Evolutionary conservation across 2,797 vertebrate genomes (phyloP).

Genomic region (Hydrolagus colliei): DNA sequence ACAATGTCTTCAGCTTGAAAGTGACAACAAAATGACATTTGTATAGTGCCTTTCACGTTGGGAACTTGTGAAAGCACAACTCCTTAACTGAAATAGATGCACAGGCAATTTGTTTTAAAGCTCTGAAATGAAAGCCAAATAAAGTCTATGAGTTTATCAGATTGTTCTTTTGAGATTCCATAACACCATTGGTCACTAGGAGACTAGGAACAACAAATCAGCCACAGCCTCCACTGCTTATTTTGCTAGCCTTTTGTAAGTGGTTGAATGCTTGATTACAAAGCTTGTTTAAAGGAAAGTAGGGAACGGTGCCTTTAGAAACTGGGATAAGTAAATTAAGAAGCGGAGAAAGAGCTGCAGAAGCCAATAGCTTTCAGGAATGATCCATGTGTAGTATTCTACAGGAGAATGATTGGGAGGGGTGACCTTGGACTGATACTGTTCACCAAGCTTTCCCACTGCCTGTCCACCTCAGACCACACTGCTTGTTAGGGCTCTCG

Average conservation of each 20-base stretch:
- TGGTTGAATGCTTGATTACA: neutral
- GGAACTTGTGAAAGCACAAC: neutral
- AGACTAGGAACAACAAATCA: neutral
- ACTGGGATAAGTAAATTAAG: neutral
- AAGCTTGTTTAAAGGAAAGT: neutral
- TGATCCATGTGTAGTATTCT: no score
- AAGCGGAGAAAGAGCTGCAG: neutral
- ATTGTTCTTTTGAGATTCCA: neutral
- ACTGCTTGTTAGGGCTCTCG: no score
- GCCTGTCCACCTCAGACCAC: no score
- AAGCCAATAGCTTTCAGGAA: no score
- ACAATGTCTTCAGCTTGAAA: neutral
- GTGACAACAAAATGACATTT: no score
- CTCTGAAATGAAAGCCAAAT: neutral
- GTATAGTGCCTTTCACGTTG: no score
- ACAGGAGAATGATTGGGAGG: no score
- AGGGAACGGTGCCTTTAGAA: neutral
- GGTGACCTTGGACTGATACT: no score
- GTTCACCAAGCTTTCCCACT: no score
- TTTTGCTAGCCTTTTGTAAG: neutral
- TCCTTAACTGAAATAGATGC: neutral
- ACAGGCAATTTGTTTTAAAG: neutral
- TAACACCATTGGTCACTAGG: slow-evolving; percentile 5
- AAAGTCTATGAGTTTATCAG: neutral
- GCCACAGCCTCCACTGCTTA: neutral